Evolutionary conservation across 2,797 vertebrate species (phyloP), one percentile per base, ranked within the genome.

Genomic region (Onychomys leucogaster): DNA sequence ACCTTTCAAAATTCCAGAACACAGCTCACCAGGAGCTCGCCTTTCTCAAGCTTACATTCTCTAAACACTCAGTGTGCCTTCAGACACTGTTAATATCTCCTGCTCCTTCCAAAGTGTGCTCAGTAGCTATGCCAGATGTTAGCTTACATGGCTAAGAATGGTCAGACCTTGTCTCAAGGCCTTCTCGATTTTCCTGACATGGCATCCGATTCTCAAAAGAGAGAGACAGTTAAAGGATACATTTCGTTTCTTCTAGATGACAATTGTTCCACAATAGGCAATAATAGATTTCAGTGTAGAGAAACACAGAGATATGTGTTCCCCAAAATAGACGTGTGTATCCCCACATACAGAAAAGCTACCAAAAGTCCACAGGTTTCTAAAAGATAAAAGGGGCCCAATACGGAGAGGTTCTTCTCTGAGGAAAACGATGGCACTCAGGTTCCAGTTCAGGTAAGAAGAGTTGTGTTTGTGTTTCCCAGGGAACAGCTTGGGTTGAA

Each of bases 391-490:
- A 89, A 41, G 29, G 49, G 32, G 14, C 34, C 57, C 67, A 86
- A 67, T 16, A 41, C 37, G 25, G 59, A 89, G 29, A 92, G 4
- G 37, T 27, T 81, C 14, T 55, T 8, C 29, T 52, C 8, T 19
- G 49, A 23, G 82, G 34, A 96, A 29, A 86, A 91, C 27, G n/a
- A 77, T 37, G 65, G 37, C 14, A 52, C 29, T 63, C 4, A 1
- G 9, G 25, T 89, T 57, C 80, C 46, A 77, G 17, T 76, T 57
- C n/a, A 43, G 23, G 14, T 63, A 55, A 81, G 78, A 95, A 86
- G n/a, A 81, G 82, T 46, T 94, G 86, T 94, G 78, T 94, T 46
- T 94, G 86, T 94, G 78, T 94, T 87, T 91, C 86, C 83, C 61
- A 71, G 65, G 82, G 46, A 96, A n/a, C n/a, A 0, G 17, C 78